These are phyloP conservation scores for Tetramorium alpestre DNA, from an alignment of 1,140 invertebrate species.

Conservation along the genomic window DNA sequence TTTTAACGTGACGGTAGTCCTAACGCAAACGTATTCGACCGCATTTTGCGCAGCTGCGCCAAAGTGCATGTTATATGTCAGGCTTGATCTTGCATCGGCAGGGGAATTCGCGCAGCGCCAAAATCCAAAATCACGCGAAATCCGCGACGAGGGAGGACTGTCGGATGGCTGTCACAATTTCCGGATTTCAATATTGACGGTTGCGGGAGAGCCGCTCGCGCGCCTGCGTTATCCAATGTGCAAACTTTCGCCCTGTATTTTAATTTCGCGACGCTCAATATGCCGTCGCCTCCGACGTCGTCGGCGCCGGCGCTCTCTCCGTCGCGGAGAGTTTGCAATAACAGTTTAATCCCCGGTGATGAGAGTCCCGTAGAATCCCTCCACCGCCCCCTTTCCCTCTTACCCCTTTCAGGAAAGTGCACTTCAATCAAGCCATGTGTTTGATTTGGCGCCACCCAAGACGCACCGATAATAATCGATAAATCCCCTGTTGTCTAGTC, in stretches of 20 bases:
- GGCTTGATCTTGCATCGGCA: conserved; percentile 65
- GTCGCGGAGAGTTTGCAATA: conserved; percentile 78
- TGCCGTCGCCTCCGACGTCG: conserved; percentile 55
- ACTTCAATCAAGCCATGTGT: conserved; percentile 78
- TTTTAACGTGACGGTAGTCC: conserved; percentile 15
- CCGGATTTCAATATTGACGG: conserved; percentile 80
- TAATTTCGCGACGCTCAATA: conserved; percentile 81
- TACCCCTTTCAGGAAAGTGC: conserved; percentile 75
- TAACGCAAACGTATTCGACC: conserved; percentile 25
- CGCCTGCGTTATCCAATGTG: conserved; percentile 79
- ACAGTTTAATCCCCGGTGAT: conserved; percentile 82
- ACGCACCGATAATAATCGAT: conserved; percentile 76
- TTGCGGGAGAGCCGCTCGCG: conserved; percentile 56
- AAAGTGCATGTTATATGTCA: conserved; percentile 62
- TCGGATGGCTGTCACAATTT: conserved; percentile 75
- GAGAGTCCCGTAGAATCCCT: conserved; percentile 73
- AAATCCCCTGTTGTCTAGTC: conserved; percentile 59
- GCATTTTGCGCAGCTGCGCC: conserved; percentile 46
- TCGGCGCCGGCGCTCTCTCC: conserved; percentile 53
- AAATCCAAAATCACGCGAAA: conserved; percentile 68
- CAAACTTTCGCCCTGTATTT: conserved; percentile 82
- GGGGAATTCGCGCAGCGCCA: conserved; percentile 32
- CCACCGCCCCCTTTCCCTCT: conserved; percentile 64
- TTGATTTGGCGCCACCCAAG: conserved; percentile 75
- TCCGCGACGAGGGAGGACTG: conserved; percentile 35